These are phyloP conservation scores for Drosophila engyochracea DNA, from an alignment of 2,888 invertebrate species.

Conservation along the genomic window DNA sequence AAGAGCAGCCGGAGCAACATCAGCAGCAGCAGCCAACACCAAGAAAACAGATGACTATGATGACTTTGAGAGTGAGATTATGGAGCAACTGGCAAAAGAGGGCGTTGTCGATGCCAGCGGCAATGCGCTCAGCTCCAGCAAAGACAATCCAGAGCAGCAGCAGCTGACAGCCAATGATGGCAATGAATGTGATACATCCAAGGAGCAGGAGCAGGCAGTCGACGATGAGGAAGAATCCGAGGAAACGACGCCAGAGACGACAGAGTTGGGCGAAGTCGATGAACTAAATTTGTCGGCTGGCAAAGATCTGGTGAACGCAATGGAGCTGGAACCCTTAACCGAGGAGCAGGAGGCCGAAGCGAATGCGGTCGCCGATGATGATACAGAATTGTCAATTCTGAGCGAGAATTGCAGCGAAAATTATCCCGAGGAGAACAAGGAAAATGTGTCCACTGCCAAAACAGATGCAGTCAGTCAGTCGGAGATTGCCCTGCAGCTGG, in stretches of 20 bases:
- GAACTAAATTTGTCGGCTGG: conserved; percentile 1
- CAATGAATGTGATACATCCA: conserved; percentile 34
- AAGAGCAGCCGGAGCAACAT: not conserved
- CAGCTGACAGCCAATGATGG: not conserved
- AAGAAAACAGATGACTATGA: conserved; percentile 47
- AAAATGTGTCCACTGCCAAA: conserved; percentile 58
- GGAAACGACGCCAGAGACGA: not conserved
- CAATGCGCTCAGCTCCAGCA: conserved; percentile 65
- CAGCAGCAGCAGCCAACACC: not conserved
- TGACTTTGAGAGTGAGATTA: conserved; percentile 65
- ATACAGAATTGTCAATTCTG: conserved; percentile 31
- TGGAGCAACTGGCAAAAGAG: conserved; percentile 60
- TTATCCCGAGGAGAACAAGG: conserved; percentile 64
- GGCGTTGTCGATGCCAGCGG: conserved; percentile 65
- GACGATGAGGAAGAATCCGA: not conserved
- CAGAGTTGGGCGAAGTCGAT: conserved; percentile 11
- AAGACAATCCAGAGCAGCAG: conserved; percentile 8
- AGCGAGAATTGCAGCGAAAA: conserved; percentile 24
- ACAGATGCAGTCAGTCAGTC: conserved; percentile 26
- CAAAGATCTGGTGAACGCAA: conserved; percentile 44
- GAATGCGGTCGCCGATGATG: conserved; percentile 29
- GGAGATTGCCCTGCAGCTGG: conserved; percentile 47
- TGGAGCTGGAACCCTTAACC: conserved; percentile 26
- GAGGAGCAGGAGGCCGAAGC: conserved; percentile 49
- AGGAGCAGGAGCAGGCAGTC: conserved; percentile 5